Conservation (phyloP, 2,113 vertebrate species). For the Tauraco erythrolophus region DNA sequence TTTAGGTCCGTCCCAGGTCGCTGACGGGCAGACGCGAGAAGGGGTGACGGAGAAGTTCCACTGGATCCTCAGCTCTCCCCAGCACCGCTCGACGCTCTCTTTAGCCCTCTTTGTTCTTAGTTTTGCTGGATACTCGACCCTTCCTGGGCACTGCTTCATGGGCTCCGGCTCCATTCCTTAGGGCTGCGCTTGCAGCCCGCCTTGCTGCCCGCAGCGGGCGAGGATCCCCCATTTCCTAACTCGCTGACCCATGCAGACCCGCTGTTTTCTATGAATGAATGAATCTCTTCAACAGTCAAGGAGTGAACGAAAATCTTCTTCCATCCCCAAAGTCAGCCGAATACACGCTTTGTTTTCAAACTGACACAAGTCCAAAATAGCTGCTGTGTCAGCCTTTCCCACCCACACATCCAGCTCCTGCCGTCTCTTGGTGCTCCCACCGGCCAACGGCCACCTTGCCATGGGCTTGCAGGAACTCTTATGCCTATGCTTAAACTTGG, state of each 20-base stretch:
- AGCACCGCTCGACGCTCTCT: neutral
- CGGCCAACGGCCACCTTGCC: neutral
- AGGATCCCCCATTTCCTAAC: neutral
- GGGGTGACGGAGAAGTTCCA: neutral
- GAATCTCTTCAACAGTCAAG: neutral
- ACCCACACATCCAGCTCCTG: neutral
- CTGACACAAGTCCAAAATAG: neutral
- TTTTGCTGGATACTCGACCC: fast-evolving
- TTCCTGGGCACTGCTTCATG: neutral
- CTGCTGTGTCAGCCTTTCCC: neutral
- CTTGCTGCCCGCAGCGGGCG: neutral
- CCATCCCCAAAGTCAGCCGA: neutral
- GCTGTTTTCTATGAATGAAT: neutral
- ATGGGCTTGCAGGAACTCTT: fast-evolving
- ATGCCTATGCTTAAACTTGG: neutral
- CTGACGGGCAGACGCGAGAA: fast-evolving
- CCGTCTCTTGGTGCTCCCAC: fast-evolving
- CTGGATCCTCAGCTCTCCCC: neutral
- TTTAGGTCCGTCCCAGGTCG: neutral
- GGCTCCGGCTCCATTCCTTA: neutral
- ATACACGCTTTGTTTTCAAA: neutral
- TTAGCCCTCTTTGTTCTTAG: neutral
- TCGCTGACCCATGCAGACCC: neutral
- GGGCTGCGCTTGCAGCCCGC: neutral
- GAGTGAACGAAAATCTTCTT: neutral